Evolutionary conservation across 2,888 invertebrate genomes (phyloP).

Genomic region (Achlya flavicornis): DNA sequence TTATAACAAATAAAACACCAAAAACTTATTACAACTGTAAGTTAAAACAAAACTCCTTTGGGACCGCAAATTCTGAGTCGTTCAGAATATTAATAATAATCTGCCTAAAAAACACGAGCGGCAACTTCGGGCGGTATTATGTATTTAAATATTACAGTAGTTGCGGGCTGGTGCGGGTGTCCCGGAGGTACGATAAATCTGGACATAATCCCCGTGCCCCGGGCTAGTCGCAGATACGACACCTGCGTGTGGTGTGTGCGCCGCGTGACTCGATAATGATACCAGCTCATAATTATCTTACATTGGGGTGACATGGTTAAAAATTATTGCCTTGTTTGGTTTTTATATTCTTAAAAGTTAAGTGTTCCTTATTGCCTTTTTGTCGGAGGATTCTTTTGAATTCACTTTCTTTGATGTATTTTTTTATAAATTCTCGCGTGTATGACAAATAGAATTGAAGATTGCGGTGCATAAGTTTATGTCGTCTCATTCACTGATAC

Average conservation of each 20-base stretch:
- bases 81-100: slow-evolving; percentile 4
- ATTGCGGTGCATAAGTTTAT: too few relatives aligned
- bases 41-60: neutral
- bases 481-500: too few relatives aligned
- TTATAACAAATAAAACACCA: neutral
- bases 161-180: neutral
- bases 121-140: neutral
- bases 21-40: slow-evolving; percentile 3
- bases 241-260: slow-evolving; percentile 1
- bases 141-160: slow-evolving; percentile 8
- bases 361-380: too few relatives aligned
- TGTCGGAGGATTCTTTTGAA: too few relatives aligned
- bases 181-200: slow-evolving; percentile 4
- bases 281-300: neutral
- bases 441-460: too few relatives aligned
- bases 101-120: neutral
- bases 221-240: neutral
- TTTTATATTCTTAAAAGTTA: too few relatives aligned
- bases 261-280: neutral
- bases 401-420: too few relatives aligned
- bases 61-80: neutral
- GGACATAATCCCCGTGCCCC: neutral
- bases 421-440: too few relatives aligned
- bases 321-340: too few relatives aligned
- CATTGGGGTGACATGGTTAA: neutral